These are phyloP conservation scores for Sisyra terminalis DNA, from an alignment of 2,888 invertebrate genomes.

Conservation along the genomic window DNA sequence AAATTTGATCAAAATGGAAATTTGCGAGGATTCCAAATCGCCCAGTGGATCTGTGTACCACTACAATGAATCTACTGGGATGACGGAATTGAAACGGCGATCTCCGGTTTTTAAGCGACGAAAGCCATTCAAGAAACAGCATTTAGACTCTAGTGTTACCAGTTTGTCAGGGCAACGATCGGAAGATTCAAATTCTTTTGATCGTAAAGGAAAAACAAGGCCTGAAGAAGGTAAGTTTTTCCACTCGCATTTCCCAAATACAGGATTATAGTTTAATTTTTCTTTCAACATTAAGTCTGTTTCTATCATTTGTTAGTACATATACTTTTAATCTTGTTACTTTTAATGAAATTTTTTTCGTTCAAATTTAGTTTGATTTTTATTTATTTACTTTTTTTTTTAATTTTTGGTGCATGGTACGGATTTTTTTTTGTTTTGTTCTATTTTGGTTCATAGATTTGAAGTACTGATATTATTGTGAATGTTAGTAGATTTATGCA, in stretches of 20 bases:
- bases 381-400: background rate
- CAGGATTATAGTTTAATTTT: background rate
- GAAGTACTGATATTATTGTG: too few species aligned
- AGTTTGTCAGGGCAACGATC: conserved; percentile 18
- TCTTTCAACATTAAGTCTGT: too few species aligned
- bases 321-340: background rate
- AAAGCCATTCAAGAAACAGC: conserved; percentile 26
- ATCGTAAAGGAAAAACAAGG: conserved; percentile 26
- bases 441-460: background rate
- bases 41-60: conserved; percentile 5
- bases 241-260: conserved; percentile 5
- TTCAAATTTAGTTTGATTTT: background rate
- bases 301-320: too few species aligned
- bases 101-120: conserved; percentile 1
- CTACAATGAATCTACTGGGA: background rate
- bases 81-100: background rate
- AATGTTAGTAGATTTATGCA: too few species aligned
- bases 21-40: conserved; percentile 13
- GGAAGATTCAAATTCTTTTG: too few species aligned
- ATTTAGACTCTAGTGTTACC: conserved; percentile 13
- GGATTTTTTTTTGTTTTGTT: background rate
- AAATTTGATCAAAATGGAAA: conserved; percentile 16
- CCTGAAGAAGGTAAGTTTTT: conserved; percentile 26
- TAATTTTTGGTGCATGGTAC: background rate
- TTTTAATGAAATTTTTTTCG: background rate